phyloP scores from a whole-genome alignment of 2,113 vertebrate species.

The Sigmodon hispidus region DNA sequence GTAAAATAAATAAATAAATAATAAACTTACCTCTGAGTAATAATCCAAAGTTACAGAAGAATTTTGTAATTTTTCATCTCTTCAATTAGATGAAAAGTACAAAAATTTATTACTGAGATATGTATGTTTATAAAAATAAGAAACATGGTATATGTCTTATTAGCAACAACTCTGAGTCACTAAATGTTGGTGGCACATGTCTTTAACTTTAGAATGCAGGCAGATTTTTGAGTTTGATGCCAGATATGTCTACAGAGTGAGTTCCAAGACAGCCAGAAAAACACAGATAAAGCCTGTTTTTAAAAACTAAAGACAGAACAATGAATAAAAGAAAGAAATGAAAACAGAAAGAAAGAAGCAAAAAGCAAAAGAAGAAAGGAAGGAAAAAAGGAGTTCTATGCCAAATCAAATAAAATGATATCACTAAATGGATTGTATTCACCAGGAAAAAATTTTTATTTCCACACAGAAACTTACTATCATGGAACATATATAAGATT shows the following conservation, averaged over 20 bases:
- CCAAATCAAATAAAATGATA: conserved; percentile 1
- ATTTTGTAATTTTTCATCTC: neutral
- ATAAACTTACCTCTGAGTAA: neutral
- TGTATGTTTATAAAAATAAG: no score
- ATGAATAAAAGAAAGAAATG: neutral
- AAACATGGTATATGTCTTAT: neutral
- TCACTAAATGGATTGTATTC: neutral
- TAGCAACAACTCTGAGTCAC: neutral
- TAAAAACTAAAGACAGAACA: neutral
- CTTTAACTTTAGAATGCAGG: neutral
- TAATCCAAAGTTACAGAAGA: neutral
- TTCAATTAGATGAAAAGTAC: neutral
- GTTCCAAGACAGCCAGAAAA: neutral
- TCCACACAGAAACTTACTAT: neutral
- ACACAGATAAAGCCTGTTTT: neutral
- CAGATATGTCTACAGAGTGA: neutral
- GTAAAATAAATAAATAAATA: no score
- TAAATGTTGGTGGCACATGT: neutral
- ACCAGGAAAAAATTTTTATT: neutral
- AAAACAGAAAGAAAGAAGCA: neutral
- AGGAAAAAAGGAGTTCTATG: neutral
- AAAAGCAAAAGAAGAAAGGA: neutral
- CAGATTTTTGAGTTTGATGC: neutral
- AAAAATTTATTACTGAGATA: no score
- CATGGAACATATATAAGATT: neutral